Conservation (phyloP, 2,113 vertebrate genomes). For the Apistogramma diplotaenia region DNA sequence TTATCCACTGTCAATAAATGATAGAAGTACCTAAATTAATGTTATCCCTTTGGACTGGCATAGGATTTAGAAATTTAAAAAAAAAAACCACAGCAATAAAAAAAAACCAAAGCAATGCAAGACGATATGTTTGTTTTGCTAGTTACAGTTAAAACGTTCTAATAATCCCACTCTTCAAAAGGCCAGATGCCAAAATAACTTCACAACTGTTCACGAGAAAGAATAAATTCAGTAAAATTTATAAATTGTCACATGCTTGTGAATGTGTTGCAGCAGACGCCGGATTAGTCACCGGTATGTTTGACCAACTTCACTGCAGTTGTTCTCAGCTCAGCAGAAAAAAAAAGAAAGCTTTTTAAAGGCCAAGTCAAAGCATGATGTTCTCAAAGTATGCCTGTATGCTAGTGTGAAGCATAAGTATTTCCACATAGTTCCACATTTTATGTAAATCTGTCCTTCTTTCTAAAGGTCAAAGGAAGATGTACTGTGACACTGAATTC, state of each 20-base stretch:
- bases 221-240: not conserved
- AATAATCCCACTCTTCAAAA: not conserved
- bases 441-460: not conserved
- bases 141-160: not conserved
- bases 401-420: not conserved
- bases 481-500: not conserved
- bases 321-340: no score
- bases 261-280: slow-evolving; percentile 3
- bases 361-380: not conserved
- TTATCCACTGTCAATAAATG: not conserved
- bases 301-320: not conserved
- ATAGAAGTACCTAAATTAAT: not conserved
- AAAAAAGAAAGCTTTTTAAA: not conserved
- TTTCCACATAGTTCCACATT: not conserved
- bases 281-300: not conserved
- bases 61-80: not conserved
- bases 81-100: not conserved
- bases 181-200: not conserved
- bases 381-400: not conserved
- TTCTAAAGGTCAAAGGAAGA: not conserved
- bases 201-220: not conserved
- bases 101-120: not conserved
- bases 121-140: not conserved
- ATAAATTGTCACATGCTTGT: not conserved
- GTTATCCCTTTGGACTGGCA: not conserved